phyloP scores from a whole-genome alignment of 2,888 invertebrate genomes.

The Mesochorus sp. region DNA sequence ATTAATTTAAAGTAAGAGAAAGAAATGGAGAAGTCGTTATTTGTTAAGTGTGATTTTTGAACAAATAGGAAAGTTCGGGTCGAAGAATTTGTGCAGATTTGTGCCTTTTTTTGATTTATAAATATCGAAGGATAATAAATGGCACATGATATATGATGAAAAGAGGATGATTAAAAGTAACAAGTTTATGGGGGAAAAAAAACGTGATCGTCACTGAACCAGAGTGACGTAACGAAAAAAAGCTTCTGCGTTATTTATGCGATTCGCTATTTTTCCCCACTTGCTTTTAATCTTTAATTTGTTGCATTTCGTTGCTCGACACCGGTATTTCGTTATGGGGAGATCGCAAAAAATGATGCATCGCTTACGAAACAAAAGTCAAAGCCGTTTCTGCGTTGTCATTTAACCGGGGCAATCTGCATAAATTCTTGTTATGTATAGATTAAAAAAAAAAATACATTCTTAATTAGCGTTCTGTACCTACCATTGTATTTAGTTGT shows the following conservation, averaged over 20 bases:
- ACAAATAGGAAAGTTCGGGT: not conserved
- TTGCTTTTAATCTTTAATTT: constrained; percentile 16
- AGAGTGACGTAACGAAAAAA: constrained; percentile 10
- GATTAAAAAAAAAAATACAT: constrained; percentile 4
- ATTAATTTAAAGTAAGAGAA: no score
- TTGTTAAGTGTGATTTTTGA: constrained; percentile 51
- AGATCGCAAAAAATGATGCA: constrained; percentile 2
- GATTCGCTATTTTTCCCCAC: not conserved
- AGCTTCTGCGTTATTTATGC: constrained; percentile 6
- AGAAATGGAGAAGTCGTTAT: constrained; percentile 3
- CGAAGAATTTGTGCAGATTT: constrained; percentile 54
- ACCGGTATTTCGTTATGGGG: constrained; percentile 16
- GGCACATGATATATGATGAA: not conserved
- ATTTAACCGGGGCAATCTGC: constrained; percentile 49
- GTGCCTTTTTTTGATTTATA: constrained; percentile 29
- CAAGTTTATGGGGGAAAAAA: not conserved
- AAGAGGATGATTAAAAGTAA: not conserved
- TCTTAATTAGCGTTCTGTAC: constrained; percentile 40
- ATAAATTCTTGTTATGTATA: constrained; percentile 57
- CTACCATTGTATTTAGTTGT: constrained; percentile 53
- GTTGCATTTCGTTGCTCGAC: constrained; percentile 43
- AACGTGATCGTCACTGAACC: not conserved
- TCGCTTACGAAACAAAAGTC: not conserved
- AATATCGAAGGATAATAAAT: not conserved
- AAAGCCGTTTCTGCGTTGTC: not conserved